phyloP scores from a whole-genome alignment of 2,888 invertebrate species.

The Ypsolopha sequella region DNA sequence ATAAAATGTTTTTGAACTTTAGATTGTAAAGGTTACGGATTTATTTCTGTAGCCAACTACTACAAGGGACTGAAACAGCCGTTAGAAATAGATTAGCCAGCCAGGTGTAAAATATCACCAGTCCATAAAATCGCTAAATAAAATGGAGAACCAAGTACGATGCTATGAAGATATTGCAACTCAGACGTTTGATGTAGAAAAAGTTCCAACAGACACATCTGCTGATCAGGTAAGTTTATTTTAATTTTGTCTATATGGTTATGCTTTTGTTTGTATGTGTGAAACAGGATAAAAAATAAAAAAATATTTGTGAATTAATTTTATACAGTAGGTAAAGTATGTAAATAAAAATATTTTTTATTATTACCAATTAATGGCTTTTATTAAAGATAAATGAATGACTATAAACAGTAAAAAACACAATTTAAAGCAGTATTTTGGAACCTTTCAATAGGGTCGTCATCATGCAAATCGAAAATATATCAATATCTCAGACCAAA shows the following conservation, averaged over 20 bases:
- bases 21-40: neutral
- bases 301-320: too few species aligned
- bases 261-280: too few species aligned
- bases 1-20: neutral
- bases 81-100: neutral
- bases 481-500: too few species aligned
- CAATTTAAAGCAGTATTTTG: too few species aligned
- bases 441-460: too few species aligned
- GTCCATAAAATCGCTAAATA: neutral
- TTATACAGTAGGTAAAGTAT: too few species aligned
- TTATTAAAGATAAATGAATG: too few species aligned
- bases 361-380: neutral
- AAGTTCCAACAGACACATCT: constrained; percentile 66
- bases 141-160: constrained; percentile 49
- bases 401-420: too few species aligned
- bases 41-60: neutral
- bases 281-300: too few species aligned
- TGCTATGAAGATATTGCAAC: constrained; percentile 40
- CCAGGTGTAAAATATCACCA: neutral
- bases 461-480: too few species aligned
- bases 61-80: neutral
- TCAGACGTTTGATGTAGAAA: constrained; percentile 72
- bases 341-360: too few species aligned
- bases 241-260: too few species aligned
- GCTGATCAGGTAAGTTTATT: constrained; percentile 65